These are phyloP conservation scores for Rhinolophus ferrumequinum DNA, from an alignment of 2,113 vertebrate species.

Conservation along the genomic window DNA sequence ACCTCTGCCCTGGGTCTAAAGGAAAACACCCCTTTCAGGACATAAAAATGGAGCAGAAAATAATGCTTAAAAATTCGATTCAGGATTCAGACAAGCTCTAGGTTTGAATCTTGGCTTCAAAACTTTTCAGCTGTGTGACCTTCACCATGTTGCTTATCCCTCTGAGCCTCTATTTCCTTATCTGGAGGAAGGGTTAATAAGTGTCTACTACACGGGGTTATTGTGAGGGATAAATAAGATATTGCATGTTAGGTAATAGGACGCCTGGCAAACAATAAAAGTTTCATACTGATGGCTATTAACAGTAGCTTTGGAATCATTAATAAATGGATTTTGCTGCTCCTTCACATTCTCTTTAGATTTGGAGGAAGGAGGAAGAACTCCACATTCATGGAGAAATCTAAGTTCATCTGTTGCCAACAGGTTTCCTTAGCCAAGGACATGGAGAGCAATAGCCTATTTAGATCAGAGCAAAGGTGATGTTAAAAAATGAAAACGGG, in stretches of 20 bases:
- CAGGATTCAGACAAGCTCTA: constrained; percentile 31
- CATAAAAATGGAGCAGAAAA: constrained; percentile 32
- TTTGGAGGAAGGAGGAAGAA: background rate
- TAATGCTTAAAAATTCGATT: background rate
- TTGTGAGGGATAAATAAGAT: constrained; percentile 40
- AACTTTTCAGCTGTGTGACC: constrained; percentile 27
- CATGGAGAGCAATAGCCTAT: background rate
- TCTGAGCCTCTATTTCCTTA: constrained; percentile 43
- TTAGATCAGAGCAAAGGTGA: background rate
- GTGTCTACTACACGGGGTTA: background rate
- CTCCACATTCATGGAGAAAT: background rate
- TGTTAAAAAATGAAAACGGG: constrained; percentile 37
- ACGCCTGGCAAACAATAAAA: background rate
- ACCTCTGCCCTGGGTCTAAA: background rate
- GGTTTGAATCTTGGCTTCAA: constrained; percentile 47
- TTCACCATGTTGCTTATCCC: constrained; percentile 23
- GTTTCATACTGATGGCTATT: constrained; percentile 5
- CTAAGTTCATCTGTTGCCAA: background rate
- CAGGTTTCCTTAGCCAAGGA: background rate
- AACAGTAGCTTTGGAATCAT: background rate
- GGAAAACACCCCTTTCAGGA: background rate
- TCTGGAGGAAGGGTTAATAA: constrained; percentile 23
- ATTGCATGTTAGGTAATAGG: background rate
- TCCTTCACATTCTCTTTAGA: background rate
- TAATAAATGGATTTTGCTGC: constrained; percentile 2